These are phyloP conservation scores for Chrysolina haemoptera DNA, from an alignment of 2,888 invertebrate genomes.

Conservation along the genomic window DNA sequence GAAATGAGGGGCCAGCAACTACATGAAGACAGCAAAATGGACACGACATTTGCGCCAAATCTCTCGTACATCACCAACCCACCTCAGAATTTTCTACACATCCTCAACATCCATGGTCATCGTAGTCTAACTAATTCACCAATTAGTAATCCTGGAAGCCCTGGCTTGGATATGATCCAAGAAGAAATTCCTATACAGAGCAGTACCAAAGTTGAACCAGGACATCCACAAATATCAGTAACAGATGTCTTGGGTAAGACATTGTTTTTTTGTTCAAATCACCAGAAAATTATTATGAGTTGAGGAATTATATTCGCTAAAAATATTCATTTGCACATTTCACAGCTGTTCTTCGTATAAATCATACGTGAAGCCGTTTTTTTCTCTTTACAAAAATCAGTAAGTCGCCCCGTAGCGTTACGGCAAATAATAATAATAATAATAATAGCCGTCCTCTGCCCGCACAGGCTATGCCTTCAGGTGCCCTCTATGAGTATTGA, in stretches of 20 bases:
- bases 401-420: too few species aligned
- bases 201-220: constrained; percentile 64
- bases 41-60: constrained; percentile 61
- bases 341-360: too few species aligned
- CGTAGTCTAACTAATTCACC: constrained; percentile 76
- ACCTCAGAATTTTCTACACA: constrained; percentile 60
- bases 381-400: too few species aligned
- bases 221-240: constrained; percentile 90
- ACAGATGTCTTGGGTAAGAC: constrained; percentile 87
- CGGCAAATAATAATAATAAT: too few species aligned
- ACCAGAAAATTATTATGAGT: too few species aligned
- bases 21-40: constrained; percentile 71
- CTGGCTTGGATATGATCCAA: constrained; percentile 84
- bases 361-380: too few species aligned
- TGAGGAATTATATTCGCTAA: too few species aligned
- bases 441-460: too few species aligned
- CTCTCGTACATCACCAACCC: constrained; percentile 60
- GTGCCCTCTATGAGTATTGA: too few species aligned
- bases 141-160: constrained; percentile 77
- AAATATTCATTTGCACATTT: too few species aligned
- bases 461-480: too few species aligned
- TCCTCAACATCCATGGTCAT: constrained; percentile 70
- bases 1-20: constrained; percentile 62
- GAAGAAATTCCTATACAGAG: constrained; percentile 75
- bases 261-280: too few species aligned